Base-by-base conservation (phyloP, 2,113 vertebrate genomes). In the Copsychus sechellarum region DNA sequence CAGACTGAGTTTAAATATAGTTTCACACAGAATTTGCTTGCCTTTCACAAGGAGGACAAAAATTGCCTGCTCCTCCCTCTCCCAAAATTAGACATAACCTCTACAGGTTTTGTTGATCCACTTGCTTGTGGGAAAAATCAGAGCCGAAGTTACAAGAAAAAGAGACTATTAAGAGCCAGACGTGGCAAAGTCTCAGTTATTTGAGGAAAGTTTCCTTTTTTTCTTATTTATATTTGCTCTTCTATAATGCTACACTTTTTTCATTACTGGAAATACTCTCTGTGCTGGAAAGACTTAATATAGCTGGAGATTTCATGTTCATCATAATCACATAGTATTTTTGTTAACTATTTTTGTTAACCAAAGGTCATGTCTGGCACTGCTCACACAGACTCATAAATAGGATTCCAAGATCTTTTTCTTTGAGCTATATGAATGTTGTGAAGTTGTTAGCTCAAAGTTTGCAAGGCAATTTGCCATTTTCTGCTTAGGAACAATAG, bases 91-190 rank as follows among this genome's bases (percentile, higher is more conserved):
- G 34, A 48, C 25, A 58, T 51, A 76, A 56, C 0, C 61, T 33
- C 47, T 58, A 24, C 12, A 66, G 31, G 28, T 34, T 72, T 85
- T 77, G 58, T 25, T 81, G 58, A 70, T 53, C 14, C 56, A 18
- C 47, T 91, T 23, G 38, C 6, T 72, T 8, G 0, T 26, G n/a
- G 15, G 25, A 22, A 73, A 11, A 12, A 89, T 26, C 6, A 21
- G 18, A 88, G 40, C 26, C 51, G 17, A 77, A 84, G 5, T 34
- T 34, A 48, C 7, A 64, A 71, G 50, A 26, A 81, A 77, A 47
- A 72, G 31, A 76, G 45, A 36, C 12, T 84, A 83, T 10, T 1
- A 79, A 65, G 16, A 80, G 28, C 5, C 0, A 0, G 34, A 70
- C 54, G 25, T 62, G 38, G 42, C 9, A 67, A 43, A 71, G 38